Conservation (phyloP, 2,113 vertebrate genomes). For the Ploceus nigricollis region DNA sequence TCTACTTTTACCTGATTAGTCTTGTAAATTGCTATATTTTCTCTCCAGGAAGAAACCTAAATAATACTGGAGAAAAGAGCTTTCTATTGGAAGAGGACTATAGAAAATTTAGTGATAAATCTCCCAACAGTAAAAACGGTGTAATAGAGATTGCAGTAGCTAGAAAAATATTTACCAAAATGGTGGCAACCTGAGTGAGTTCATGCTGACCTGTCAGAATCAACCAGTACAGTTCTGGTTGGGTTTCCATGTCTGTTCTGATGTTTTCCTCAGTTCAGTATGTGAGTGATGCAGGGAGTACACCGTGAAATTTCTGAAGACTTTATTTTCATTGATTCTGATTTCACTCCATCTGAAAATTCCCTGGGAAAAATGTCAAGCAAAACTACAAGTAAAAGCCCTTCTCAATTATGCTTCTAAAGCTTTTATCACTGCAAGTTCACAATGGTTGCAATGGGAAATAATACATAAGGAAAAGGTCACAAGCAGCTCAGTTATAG, state of each 20-base stretch:
- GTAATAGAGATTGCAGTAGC: background rate
- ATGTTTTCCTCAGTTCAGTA: background rate
- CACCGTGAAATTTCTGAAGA: background rate
- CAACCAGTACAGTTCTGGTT: background rate
- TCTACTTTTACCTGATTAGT: constrained; percentile 37
- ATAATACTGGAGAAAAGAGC: constrained; percentile 14
- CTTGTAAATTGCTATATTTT: constrained; percentile 39
- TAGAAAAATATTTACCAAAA: constrained; percentile 13
- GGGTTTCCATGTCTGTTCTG: background rate
- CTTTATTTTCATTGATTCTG: background rate
- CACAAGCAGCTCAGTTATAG: background rate
- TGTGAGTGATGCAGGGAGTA: background rate
- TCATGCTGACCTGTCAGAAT: background rate
- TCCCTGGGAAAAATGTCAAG: background rate
- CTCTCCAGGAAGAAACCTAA: constrained; percentile 12
- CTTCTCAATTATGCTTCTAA: background rate
- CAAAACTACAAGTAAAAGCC: background rate
- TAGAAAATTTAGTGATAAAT: background rate
- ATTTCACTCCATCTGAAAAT: background rate
- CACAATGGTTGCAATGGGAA: background rate
- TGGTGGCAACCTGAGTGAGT: background rate
- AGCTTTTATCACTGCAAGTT: background rate
- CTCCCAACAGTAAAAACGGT: background rate
- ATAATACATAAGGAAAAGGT: background rate
- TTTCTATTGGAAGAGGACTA: background rate